phyloP scores from a whole-genome alignment of 2,797 vertebrate species.

The Centropyge bicolor region DNA sequence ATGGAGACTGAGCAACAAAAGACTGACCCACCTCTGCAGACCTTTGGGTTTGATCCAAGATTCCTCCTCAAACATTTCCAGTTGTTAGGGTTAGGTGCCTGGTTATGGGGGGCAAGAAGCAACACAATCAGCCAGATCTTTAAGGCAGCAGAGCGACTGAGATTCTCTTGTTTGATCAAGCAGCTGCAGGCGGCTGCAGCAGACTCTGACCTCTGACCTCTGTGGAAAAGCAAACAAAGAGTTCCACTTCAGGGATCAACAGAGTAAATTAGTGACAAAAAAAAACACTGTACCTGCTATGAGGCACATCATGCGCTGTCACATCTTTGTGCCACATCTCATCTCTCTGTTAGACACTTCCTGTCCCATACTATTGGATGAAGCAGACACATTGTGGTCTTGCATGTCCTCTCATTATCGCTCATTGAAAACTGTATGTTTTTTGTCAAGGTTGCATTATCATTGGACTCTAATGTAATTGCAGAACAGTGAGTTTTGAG shows the following conservation, averaged over 20 bases:
- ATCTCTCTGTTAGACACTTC: conserved; percentile 3
- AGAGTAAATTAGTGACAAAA: conserved; percentile 27
- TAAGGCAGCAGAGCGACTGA: neutral
- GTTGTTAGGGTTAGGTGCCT: too few relatives aligned
- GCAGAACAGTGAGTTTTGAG: neutral
- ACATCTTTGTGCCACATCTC: conserved; percentile 28
- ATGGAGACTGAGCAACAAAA: neutral
- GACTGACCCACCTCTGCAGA: neutral
- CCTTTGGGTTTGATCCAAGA: neutral
- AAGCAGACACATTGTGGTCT: neutral
- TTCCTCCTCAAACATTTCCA: neutral
- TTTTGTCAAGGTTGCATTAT: neutral
- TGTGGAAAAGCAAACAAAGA: conserved; percentile 29
- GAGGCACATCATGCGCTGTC: neutral
- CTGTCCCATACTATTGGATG: neutral
- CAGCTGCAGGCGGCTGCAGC: conserved; percentile 31
- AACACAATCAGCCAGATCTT: neutral
- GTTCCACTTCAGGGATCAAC: conserved; percentile 32
- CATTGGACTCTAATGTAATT: neutral
- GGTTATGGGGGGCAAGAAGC: neutral
- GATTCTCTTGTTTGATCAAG: conserved; percentile 8
- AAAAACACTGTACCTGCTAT: neutral
- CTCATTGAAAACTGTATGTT: neutral
- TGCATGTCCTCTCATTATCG: neutral
- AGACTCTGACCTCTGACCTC: conserved; percentile 41